Evolutionary conservation across 2,797 vertebrate species (phyloP).

Genomic region (Bradypodion ventrale): DNA sequence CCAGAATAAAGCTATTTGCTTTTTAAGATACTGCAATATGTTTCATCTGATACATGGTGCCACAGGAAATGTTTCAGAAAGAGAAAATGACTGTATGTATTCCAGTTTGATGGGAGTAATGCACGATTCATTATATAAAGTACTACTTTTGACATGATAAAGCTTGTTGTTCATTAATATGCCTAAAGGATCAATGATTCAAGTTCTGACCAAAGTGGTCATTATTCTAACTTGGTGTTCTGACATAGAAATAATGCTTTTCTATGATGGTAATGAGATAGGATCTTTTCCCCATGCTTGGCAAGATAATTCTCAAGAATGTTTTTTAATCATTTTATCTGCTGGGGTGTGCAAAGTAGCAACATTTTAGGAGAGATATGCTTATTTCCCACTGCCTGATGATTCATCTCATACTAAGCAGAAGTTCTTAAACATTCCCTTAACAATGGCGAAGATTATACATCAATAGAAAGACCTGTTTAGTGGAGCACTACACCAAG

Average conservation of each 20-base stretch:
- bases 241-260: neutral
- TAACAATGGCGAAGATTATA: neutral
- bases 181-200: neutral
- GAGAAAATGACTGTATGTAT: constrained; percentile 6
- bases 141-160: neutral
- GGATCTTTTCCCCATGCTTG: neutral
- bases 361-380: neutral
- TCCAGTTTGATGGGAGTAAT: neutral
- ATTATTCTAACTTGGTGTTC: constrained; percentile 11
- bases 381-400: neutral
- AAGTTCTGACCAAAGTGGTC: neutral
- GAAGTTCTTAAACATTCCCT: neutral
- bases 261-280: neutral
- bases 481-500: no score
- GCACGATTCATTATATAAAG: neutral
- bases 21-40: neutral
- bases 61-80: neutral
- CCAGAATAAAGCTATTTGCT: neutral
- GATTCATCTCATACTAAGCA: neutral
- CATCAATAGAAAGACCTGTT: neutral
- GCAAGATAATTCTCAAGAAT: neutral
- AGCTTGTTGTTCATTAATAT: neutral
- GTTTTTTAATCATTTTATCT: constrained; percentile 15
- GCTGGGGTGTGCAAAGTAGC: neutral
- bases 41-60: neutral